phyloP scores from a whole-genome alignment of 2,797 vertebrate species.

The Lutjanus campechanus region DNA sequence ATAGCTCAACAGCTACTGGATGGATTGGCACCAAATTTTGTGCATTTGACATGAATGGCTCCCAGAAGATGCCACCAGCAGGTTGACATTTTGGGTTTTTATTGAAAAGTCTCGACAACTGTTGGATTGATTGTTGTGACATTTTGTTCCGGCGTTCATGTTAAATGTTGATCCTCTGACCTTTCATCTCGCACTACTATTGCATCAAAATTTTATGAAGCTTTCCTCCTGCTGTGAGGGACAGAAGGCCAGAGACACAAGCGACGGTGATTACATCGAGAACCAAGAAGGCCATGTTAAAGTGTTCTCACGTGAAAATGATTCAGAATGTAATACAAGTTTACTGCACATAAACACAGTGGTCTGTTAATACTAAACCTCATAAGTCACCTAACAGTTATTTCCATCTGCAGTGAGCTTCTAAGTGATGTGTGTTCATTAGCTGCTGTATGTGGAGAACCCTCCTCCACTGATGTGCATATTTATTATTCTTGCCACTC shows the following conservation, averaged over 20 bases:
- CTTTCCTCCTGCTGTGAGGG: neutral
- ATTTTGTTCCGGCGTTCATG: neutral
- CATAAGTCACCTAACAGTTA: conserved; percentile 28
- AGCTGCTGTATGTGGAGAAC: conserved; percentile 30
- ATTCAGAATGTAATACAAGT: conserved; percentile 6
- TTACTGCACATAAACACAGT: neutral
- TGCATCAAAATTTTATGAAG: no score
- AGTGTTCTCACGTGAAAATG: conserved; percentile 1
- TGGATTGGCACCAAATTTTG: neutral
- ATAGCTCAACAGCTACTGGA: neutral
- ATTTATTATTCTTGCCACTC: conserved; percentile 58
- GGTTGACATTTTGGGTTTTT: neutral
- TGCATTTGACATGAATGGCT: neutral
- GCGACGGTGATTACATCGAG: neutral
- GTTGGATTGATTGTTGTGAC: neutral
- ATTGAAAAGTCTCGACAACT: neutral
- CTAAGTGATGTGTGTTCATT: conserved; percentile 52
- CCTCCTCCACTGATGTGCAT: conserved; percentile 28
- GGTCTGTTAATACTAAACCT: conserved; percentile 12
- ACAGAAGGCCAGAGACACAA: neutral
- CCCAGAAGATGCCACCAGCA: neutral
- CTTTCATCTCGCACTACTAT: no score
- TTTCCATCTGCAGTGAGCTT: conserved; percentile 42
- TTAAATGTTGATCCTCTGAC: neutral
- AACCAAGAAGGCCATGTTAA: neutral